Evolutionary conservation across 1,140 invertebrate species (phyloP), one percentile per base, ranked within the genome.

Genomic region (Ruditapes philippinarum): DNA sequence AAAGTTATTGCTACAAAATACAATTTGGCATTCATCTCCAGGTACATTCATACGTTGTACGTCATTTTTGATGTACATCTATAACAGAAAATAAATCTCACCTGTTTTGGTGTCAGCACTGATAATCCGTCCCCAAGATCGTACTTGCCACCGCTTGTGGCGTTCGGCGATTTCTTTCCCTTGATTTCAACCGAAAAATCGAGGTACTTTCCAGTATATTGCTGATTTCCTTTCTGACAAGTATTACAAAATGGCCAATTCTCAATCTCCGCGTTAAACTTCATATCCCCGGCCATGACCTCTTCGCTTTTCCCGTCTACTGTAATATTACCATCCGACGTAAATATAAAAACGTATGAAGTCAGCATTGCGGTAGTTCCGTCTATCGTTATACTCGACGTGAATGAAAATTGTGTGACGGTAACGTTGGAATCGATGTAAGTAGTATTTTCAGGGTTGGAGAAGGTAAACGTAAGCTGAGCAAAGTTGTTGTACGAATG

Each of bases 401-500:
- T 82, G 40, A 89, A 89, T n/a, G 3, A 57, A 36, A 83, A 89
- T 25, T 82, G 38, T 7, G 42, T 40, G 1, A 83, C 79, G 28
- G 25, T 70, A 12, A 83, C 68, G 38, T 81, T 79, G 28, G 40
- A 31, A 38, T 74, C 68, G 25, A 22, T n/a, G 62, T 82, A 89
- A 12, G 42, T 73, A 0, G n/a, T n/a, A 31, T 82, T 40, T 42
- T 54, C 68, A 9, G 36, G 36, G 0, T 81, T 45, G 12, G 78
- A 74, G 22, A 89, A 89, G 9, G 11, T 76, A 36, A 89, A 89
- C 49, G 38, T 19, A n/a, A 74, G 51, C 7, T 81, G 62, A 45
- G 87, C 87, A 62, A 89, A 89, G 28, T 54, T 83, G 65, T 76
- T 74, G 22, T 49, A 89, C 0, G 60, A 70, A 42, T 89, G 87